Conservation (phyloP, 2,113 vertebrate genomes). For the Uria lomvia region DNA sequence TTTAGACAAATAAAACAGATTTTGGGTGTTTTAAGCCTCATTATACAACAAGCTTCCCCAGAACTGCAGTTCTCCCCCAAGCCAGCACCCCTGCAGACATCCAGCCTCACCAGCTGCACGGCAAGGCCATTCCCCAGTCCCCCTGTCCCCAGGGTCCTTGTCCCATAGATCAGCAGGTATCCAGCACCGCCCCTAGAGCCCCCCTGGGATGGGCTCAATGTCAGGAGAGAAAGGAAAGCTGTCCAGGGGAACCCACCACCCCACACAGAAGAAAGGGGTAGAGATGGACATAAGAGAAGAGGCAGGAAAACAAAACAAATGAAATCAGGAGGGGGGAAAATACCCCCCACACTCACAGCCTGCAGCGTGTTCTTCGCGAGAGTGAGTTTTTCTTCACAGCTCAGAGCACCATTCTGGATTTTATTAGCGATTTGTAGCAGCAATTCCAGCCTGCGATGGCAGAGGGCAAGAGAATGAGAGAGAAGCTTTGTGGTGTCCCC, state of each 20-base stretch:
- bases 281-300: background rate
- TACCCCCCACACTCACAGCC: slow-evolving; percentile 80
- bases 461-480: background rate
- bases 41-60: background rate
- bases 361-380: slow-evolving; percentile 95
- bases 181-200: background rate
- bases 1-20: background rate
- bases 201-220: background rate
- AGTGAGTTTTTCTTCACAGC: slow-evolving; percentile 96
- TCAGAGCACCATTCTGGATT: slow-evolving; percentile 94
- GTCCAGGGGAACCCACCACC: background rate
- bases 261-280: background rate
- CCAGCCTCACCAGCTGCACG: background rate
- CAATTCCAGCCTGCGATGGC: slow-evolving; percentile 81
- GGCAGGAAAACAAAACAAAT: background rate
- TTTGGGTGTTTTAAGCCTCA: background rate
- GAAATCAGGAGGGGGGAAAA: background rate
- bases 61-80: background rate
- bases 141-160: background rate
- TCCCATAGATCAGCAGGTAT: background rate
- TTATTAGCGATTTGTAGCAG: slow-evolving; percentile 96
- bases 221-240: background rate
- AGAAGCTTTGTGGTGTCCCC: background rate
- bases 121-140: background rate
- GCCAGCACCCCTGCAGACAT: background rate